Base-by-base conservation (phyloP, 2,113 vertebrate species). In the Myrmecophaga tridactyla region DNA sequence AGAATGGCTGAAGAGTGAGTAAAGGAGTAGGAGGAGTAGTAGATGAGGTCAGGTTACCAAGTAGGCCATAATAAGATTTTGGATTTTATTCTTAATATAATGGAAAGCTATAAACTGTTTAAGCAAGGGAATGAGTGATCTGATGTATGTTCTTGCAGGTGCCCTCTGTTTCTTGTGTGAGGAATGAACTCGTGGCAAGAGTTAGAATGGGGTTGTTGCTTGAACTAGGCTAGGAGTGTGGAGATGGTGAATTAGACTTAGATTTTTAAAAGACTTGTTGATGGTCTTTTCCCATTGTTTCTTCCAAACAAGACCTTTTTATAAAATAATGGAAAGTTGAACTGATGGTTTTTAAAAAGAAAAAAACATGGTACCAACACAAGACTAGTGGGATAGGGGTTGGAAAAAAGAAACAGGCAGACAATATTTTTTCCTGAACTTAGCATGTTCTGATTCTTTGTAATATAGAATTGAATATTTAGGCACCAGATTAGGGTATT, bases 391-490 rank as follows among this genome's bases (percentile, higher is more conserved):
- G 73, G n/a, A 72, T 34, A 36, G 36, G 14, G 2, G 18, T 51
- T 9, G 48, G 36, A 31, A 15, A 56, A 51, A 72, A 10, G 27
- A 76, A 77, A 39, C 39, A 73, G 29, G 6, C 23, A 94, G 46
- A 1, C 29, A 81, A 2, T 87, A 34, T 73, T 78, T 51, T 92
- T 93, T 90, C 46, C 46, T 62, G 43, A 86, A 89, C 41, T 77
- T 23, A 81, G 15, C 39, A 39, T 77, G 23, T 85, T 76, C 58
- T 92, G 72, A 82, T 72, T 53, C 41, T 90, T 86, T 84, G 31
- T 48, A 51, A 89, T 78, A 78, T 6, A 86, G 62, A 90, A 83
- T 77, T 96, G 60, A 78, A 10, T 82, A 86, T 81, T 86, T 67
- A 95, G 56, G 27, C 86, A 25, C 25, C 31, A 73, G 31, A 67